Conservation (phyloP, 2,888 invertebrate species). For the Rotaria macrura region DNA sequence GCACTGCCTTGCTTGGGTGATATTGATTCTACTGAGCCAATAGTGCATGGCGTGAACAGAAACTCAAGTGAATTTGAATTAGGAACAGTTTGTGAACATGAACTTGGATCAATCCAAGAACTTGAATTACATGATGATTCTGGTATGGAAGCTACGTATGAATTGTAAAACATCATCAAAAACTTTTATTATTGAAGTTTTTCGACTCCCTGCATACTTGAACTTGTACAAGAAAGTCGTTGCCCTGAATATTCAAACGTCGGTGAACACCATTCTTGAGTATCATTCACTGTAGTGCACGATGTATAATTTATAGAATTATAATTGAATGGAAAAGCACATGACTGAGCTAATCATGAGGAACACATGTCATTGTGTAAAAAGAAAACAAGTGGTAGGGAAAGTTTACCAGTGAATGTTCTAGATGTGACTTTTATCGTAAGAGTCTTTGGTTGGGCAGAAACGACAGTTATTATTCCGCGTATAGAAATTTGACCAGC, state of each 20-base stretch:
- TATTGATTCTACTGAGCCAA: neutral
- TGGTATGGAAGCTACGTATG: neutral
- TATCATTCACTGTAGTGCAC: slow-evolving; percentile 9
- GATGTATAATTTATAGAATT: neutral
- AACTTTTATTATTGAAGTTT: too few species aligned
- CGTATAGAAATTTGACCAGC: neutral
- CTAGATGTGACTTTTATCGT: neutral
- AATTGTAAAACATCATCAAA: neutral
- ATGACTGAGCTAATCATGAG: slow-evolving; percentile 13
- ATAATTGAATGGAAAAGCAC: slow-evolving; percentile 23
- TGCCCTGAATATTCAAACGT: neutral
- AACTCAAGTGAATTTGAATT: neutral
- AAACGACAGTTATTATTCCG: slow-evolving; percentile 21
- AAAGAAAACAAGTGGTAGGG: neutral
- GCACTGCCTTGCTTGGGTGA: neutral
- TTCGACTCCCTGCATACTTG: neutral
- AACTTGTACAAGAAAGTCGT: slow-evolving; percentile 12
- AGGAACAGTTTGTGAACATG: neutral
- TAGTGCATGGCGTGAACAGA: neutral
- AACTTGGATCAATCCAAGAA: neutral
- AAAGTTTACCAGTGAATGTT: neutral
- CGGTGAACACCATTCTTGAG: slow-evolving; percentile 24
- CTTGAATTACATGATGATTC: neutral
- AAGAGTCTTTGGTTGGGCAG: neutral
- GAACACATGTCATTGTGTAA: neutral